Percentiles rank a stretch among this genome's conserved stretches.
Evolutionary conservation across 2,888 invertebrate species (phyloP).

Genomic region (Dasypolia templi): DNA sequence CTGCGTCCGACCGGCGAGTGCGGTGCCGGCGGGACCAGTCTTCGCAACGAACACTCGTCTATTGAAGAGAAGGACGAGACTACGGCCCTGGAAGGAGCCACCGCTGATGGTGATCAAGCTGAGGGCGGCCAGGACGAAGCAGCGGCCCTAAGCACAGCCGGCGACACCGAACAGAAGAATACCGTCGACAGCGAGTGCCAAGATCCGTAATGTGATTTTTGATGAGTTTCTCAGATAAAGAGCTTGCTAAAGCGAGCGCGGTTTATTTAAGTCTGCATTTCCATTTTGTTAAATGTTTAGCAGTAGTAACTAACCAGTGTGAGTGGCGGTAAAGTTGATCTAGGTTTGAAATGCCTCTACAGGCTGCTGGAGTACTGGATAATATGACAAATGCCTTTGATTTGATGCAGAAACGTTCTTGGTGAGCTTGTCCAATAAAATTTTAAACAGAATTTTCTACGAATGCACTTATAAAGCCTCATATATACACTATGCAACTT

Average conservation of each 20-base stretch:
- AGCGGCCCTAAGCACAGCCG: slow-evolving; percentile 11
- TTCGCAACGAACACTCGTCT: slow-evolving; percentile 83
- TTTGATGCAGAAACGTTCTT: slow-evolving; percentile 1
- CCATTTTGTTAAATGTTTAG: slow-evolving; percentile 62
- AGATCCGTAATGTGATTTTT: slow-evolving; percentile 61
- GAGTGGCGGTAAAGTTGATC: slow-evolving; percentile 41
- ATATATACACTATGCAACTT: neutral
- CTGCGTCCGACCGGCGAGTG: slow-evolving; percentile 95
- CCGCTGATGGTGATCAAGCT: neutral
- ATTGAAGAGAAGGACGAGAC: slow-evolving; percentile 86
- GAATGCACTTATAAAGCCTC: neutral
- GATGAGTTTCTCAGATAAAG: slow-evolving; percentile 42
- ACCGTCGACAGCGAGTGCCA: slow-evolving; percentile 57
- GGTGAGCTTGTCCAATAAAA: slow-evolving; percentile 11
- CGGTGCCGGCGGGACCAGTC: slow-evolving; percentile 88
- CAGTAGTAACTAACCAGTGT: slow-evolving; percentile 56
- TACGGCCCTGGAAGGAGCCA: slow-evolving; percentile 26
- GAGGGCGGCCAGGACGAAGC: slow-evolving; percentile 23
- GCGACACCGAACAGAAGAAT: slow-evolving; percentile 21
- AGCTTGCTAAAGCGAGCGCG: slow-evolving; percentile 51
- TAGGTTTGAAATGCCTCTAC: slow-evolving; percentile 37
- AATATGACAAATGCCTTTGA: slow-evolving; percentile 32
- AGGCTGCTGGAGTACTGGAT: slow-evolving; percentile 7
- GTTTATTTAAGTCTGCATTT: slow-evolving; percentile 65
- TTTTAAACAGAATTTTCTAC: slow-evolving; percentile 14